phyloP scores from a whole-genome alignment of 2,797 vertebrate genomes.

The Pogonophryne albipinna region DNA sequence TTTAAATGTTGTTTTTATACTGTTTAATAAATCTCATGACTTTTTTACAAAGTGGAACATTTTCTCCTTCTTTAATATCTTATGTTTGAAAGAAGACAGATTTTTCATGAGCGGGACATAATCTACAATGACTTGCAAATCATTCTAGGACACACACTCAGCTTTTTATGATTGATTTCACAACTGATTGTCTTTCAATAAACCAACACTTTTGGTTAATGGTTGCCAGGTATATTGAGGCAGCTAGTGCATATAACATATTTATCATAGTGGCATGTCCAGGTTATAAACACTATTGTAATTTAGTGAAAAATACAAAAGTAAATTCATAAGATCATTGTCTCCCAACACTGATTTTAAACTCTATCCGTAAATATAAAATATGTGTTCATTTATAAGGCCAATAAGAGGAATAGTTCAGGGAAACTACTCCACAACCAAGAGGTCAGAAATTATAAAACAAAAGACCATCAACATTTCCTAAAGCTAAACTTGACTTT shows the following conservation, averaged over 20 bases:
- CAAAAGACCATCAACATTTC: background rate
- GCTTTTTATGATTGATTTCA: background rate
- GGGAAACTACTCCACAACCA: background rate
- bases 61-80: conserved; percentile 16
- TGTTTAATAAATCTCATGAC: conserved; percentile 81
- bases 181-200: background rate
- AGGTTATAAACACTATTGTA: background rate
- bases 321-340: too few relatives aligned
- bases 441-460: background rate
- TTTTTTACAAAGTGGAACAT: conserved; percentile 64
- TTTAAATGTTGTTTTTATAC: conserved; percentile 84
- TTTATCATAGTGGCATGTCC: background rate
- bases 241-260: background rate
- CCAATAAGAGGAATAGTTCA: background rate
- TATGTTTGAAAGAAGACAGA: background rate
- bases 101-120: background rate
- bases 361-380: background rate
- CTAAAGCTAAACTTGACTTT: background rate
- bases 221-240: background rate
- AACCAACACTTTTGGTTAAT: background rate
- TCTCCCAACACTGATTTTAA: background rate
- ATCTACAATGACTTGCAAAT: background rate
- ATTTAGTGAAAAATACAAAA: background rate
- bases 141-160: background rate
- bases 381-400: background rate